A percentile compares a stretch with the other conserved stretches of the same genome.
Conservation (phyloP, 2,797 vertebrate genomes). For the Pantherophis vulpinus region DNA sequence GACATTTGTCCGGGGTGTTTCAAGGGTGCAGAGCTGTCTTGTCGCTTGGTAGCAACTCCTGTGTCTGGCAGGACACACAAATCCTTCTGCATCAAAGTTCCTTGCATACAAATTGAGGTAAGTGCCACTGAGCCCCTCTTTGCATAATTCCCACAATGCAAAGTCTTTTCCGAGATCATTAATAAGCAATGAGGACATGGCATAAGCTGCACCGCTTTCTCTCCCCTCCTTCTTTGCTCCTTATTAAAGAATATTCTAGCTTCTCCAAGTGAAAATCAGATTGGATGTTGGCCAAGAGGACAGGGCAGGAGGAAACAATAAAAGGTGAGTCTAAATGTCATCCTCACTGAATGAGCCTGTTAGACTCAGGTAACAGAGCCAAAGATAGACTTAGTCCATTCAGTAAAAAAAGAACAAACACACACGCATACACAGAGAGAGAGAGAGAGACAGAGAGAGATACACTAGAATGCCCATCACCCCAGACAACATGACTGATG, state of each 20-base stretch:
- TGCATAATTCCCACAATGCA: constrained; percentile 64
- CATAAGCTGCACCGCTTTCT: constrained; percentile 57
- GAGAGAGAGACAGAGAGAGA: no score
- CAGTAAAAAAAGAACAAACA: not conserved
- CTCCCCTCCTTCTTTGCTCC: not conserved
- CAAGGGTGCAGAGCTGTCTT: constrained; percentile 32
- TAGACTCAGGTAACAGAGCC: not conserved
- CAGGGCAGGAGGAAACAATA: constrained; percentile 23
- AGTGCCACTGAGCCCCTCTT: constrained; percentile 52
- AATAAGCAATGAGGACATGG: constrained; percentile 70
- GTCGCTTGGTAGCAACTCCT: constrained; percentile 53
- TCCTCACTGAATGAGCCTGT: constrained; percentile 31
- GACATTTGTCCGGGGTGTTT: constrained; percentile 36
- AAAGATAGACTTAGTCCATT: not conserved
- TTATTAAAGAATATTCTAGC: constrained; percentile 59
- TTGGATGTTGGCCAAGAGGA: constrained; percentile 51
- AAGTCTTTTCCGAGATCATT: constrained; percentile 55
- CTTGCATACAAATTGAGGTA: constrained; percentile 43
- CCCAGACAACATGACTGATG: no score
- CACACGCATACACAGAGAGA: not conserved
- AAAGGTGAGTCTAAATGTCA: constrained; percentile 51
- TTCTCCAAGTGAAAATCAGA: constrained; percentile 59
- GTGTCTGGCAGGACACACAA: constrained; percentile 53
- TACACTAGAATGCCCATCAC: not conserved
- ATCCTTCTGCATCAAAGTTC: constrained; percentile 47